Evolutionary conservation across 2,797 vertebrate genomes (phyloP).

Genomic region (Mionectes olivaceus): DNA sequence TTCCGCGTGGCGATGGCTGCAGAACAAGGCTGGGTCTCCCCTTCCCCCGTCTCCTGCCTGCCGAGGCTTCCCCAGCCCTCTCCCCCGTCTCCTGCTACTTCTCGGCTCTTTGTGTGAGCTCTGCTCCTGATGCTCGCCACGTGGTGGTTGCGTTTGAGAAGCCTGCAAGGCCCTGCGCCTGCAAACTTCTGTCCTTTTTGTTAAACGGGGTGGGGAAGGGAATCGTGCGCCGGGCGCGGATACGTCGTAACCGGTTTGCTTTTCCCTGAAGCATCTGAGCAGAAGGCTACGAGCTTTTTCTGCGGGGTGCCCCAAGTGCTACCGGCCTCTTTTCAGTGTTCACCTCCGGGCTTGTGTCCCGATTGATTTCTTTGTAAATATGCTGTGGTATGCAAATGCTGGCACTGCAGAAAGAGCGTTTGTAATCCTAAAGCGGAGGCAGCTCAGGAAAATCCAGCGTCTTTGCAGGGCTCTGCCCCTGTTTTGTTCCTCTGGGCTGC

Average conservation of each 20-base stretch:
- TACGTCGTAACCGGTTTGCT: not conserved
- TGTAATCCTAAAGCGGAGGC: not conserved
- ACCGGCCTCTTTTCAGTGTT: not conserved
- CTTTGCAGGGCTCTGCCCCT: not conserved
- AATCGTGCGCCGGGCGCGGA: not conserved
- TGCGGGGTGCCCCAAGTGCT: not conserved
- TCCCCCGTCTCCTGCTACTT: not conserved
- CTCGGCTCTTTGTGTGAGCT: constrained; percentile 51
- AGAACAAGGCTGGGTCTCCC: not conserved
- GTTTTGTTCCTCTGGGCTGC: not conserved
- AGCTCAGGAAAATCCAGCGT: constrained; percentile 15
- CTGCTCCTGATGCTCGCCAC: constrained; percentile 40
- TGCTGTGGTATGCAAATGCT: constrained; percentile 42
- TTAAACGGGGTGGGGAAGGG: not conserved
- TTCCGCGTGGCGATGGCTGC: not conserved
- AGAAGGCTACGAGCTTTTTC: not conserved
- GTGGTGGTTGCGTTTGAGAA: constrained; percentile 36
- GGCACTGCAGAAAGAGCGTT: not conserved
- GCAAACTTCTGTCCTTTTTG: constrained; percentile 48
- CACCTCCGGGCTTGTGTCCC: constrained; percentile 10
- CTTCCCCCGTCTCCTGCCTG: not conserved
- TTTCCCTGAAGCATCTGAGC: not conserved
- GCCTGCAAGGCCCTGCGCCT: not conserved
- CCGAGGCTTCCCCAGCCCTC: not conserved
- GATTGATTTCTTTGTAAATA: constrained; percentile 50